Evolutionary conservation across 2,113 vertebrate genomes (phyloP), one percentile per base, ranked within the genome.

Genomic region (Rhizomys pruinosus): DNA sequence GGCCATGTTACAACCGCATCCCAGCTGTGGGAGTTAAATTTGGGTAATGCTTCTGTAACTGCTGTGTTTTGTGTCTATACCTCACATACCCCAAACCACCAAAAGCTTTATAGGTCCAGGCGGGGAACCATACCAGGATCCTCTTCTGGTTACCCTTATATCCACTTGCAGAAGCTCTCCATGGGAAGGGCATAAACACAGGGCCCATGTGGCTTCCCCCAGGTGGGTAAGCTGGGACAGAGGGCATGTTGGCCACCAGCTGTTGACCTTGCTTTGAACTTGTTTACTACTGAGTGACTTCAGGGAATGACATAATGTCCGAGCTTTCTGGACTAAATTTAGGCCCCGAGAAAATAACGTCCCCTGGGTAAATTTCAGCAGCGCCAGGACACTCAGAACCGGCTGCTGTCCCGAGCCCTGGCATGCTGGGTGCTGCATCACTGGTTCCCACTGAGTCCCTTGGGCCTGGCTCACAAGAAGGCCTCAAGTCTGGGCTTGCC

Each of bases 241-340:
- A 52, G n/a, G 71, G 25, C 59, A 3, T 52, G 64, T 94, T 64
- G 76, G 29, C 73, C 89, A 4, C 71, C 84, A 20, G 59, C 77
- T 92, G 85, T 19, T 96, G 29, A 91, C 96, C 89, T 85, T 95
- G 89, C 71, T 89, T 90, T 97, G 97, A 97, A 96, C 89, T 94
- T 97, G 95, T 97, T 96, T 94, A 89, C 96, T 84, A 95, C 82
- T 8, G n/a, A 55, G 91, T 72, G 82, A 95, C 90, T 86, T 95
- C 81, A 92, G 93, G 82, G 63, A 91, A 47, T 97, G 94, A 88
- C 92, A 92, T 94, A 93, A 97, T 91, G 73, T 63, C 87, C 81
- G 0, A 81, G 79, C 86, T 97, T 91, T 76, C 68, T 25, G 84
- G 82, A 89, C 98, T 98, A 97, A 97, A 98, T 97, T 98, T 98